phyloP scores from a whole-genome alignment of 2,888 invertebrate species.

The Lasioglossum malachurum region DNA sequence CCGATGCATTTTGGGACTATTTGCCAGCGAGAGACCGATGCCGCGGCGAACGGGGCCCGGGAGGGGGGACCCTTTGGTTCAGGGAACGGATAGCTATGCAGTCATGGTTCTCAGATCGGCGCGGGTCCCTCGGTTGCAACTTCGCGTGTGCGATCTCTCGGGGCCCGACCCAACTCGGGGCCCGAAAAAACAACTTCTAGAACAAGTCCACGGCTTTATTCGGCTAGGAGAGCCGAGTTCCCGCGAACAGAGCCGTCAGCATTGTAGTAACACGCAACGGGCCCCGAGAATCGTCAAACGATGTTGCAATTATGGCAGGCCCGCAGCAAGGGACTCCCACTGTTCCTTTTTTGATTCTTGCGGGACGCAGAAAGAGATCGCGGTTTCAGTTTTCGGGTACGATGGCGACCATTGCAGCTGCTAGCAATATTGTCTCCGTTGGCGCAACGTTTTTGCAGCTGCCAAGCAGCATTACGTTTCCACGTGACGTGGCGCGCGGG shows the following conservation, averaged over 20 bases:
- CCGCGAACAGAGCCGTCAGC: constrained; percentile 2
- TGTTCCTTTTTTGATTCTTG: neutral
- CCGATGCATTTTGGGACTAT: constrained; percentile 84
- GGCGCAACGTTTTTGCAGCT: constrained; percentile 12
- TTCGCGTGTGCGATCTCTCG: constrained; percentile 11
- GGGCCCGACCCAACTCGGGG: neutral
- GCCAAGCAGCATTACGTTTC: neutral
- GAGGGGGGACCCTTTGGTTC: constrained; percentile 17
- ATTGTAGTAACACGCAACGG: neutral
- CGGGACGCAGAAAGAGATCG: neutral
- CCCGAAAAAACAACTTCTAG: neutral
- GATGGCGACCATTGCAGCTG: constrained; percentile 1
- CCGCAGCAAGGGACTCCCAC: neutral
- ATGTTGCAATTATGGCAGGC: constrained; percentile 5
- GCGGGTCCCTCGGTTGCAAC: neutral
- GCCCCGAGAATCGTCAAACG: neutral
- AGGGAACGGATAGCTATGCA: constrained; percentile 40
- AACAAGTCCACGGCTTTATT: neutral
- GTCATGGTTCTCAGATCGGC: constrained; percentile 25
- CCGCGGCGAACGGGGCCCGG: constrained; percentile 58
- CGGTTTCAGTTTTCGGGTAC: neutral
- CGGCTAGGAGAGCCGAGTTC: neutral
- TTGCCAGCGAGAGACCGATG: constrained; percentile 71
- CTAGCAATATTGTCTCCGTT: constrained; percentile 9
- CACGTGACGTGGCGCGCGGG: constrained; percentile 1